These are phyloP conservation scores for Paraplagusia blochii DNA, from an alignment of 2,113 vertebrate species.

Conservation along the genomic window DNA sequence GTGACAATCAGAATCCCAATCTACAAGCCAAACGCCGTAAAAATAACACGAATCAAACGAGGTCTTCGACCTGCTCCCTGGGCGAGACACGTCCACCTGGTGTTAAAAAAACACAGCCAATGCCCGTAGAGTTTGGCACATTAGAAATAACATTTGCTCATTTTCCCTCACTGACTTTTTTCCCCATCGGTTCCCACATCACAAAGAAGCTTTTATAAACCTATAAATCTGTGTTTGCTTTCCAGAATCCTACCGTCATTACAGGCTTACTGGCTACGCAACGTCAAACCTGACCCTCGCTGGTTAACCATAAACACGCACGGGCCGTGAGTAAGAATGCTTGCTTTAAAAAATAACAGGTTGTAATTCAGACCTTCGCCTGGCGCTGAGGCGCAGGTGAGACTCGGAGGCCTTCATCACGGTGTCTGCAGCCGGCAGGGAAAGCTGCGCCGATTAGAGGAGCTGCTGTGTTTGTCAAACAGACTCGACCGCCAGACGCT, in stretches of 20 bases:
- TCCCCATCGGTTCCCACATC: neutral
- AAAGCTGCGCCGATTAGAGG: conserved; percentile 60
- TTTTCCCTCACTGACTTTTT: conserved; percentile 15
- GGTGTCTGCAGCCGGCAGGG: conserved; percentile 47
- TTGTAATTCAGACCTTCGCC: conserved; percentile 35
- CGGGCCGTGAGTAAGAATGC: conserved; percentile 11
- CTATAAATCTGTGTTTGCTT: conserved; percentile 32
- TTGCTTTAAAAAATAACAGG: conserved; percentile 32
- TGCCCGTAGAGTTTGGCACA: conserved; percentile 24
- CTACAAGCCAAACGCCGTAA: conserved; percentile 71
- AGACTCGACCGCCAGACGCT: conserved; percentile 39
- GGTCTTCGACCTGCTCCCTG: conserved; percentile 37
- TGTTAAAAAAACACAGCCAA: conserved; percentile 1
- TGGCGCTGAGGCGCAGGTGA: conserved; percentile 44
- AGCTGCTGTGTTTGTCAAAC: conserved; percentile 60
- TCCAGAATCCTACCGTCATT: conserved; percentile 17
- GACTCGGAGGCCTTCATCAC: conserved; percentile 55
- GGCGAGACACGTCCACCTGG: conserved; percentile 30
- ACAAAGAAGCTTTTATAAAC: conserved; percentile 46
- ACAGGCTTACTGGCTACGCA: conserved; percentile 3
- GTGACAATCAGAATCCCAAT: conserved; percentile 74
- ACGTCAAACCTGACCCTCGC: conserved; percentile 16
- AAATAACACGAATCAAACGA: conserved; percentile 61
- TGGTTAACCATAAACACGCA: neutral
- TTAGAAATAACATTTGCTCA: conserved; percentile 37